phyloP scores from a whole-genome alignment of 2,797 vertebrate genomes.

The Diplodus puntazzo region DNA sequence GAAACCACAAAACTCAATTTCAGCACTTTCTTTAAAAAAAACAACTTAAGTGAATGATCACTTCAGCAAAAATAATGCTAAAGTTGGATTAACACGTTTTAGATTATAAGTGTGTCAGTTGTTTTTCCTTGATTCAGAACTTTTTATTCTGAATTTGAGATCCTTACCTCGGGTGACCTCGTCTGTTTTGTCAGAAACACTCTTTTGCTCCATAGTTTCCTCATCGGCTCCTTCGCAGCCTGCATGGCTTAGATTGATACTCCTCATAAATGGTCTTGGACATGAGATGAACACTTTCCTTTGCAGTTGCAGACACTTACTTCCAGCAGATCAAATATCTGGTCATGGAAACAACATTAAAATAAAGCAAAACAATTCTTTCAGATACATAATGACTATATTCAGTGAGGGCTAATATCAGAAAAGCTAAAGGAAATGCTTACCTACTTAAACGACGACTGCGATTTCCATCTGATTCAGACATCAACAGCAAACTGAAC shows the following conservation, averaged over 20 bases:
- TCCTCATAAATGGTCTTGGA: neutral
- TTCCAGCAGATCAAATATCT: neutral
- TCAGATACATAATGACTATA: neutral
- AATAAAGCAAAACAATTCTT: neutral
- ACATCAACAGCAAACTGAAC: neutral
- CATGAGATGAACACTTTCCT: neutral
- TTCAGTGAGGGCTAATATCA: neutral
- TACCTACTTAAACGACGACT: neutral
- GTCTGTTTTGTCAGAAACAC: neutral
- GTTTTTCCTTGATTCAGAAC: neutral
- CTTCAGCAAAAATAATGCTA: neutral
- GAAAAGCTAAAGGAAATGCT: neutral
- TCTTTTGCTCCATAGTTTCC: constrained; percentile 43
- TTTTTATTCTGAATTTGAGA: neutral
- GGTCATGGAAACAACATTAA: neutral
- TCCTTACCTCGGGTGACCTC: constrained; percentile 40
- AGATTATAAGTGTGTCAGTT: neutral
- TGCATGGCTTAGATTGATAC: neutral
- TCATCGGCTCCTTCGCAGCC: neutral
- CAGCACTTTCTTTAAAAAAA: constrained; percentile 1
- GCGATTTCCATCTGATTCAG: neutral
- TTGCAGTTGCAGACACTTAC: neutral
- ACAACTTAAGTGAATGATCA: neutral
- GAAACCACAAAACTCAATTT: constrained; percentile 12
- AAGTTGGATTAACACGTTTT: neutral